Conservation (phyloP, 2,888 invertebrate genomes). For the Pollenia amentaria region DNA sequence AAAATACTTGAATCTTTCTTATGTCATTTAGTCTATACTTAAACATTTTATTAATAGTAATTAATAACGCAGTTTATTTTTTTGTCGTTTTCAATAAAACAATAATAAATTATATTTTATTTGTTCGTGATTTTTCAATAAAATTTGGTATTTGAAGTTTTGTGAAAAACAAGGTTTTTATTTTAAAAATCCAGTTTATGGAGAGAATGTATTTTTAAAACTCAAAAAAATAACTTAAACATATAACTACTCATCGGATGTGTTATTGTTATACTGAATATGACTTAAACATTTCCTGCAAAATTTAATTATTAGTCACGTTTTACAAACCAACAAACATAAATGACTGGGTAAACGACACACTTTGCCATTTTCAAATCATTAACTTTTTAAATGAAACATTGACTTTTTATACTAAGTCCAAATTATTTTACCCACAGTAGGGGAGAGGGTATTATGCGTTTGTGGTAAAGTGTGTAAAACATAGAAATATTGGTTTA, state of each 20-base stretch:
- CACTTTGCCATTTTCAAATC: neutral
- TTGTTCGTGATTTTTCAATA: conserved; percentile 30
- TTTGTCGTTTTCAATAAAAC: conserved; percentile 18
- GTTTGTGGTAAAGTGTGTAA: too few species aligned
- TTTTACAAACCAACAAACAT: neutral
- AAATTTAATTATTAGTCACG: conserved; percentile 15
- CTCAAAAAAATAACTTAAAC: neutral
- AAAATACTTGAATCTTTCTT: conserved; percentile 17
- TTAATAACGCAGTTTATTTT: conserved; percentile 4
- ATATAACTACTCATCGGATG: neutral
- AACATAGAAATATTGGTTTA: too few species aligned
- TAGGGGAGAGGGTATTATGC: too few species aligned
- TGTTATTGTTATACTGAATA: conserved; percentile 4
- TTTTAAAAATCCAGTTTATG: conserved; percentile 13
- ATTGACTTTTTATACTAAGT: neutral
- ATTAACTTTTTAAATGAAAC: neutral
- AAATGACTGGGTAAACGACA: neutral
- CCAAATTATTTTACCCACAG: too few species aligned
- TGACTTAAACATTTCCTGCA: conserved; percentile 15
- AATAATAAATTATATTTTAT: neutral
- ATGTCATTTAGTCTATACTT: conserved; percentile 3
- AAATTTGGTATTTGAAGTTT: conserved; percentile 19
- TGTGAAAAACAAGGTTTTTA: conserved; percentile 25
- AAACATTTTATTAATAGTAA: conserved; percentile 26
- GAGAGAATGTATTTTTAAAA: neutral